These are phyloP conservation scores for Lysandra bellargus DNA, from an alignment of 2,888 invertebrate genomes.

Conservation along the genomic window DNA sequence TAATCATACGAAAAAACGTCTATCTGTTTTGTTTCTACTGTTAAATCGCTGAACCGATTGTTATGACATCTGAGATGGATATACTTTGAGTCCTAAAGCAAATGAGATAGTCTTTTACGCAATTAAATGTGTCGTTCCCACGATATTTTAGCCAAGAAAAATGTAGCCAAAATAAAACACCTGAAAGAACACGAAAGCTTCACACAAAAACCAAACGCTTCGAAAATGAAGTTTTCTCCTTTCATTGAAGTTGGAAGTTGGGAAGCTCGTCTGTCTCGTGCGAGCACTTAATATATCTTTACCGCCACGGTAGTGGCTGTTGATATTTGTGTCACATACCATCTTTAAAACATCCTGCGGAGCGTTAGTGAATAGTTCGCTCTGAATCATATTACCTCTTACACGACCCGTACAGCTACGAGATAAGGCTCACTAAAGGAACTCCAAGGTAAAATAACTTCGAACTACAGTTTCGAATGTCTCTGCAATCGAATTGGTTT, in stretches of 20 bases:
- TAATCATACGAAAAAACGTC: no score
- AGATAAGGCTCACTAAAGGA: not conserved
- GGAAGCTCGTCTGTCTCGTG: conserved; percentile 6
- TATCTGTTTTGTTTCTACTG: no score
- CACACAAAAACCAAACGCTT: not conserved
- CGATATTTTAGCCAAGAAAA: not conserved
- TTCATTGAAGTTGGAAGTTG: conserved; percentile 27
- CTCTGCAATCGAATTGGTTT: conserved; percentile 13
- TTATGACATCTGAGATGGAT: not conserved
- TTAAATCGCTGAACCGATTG: no score
- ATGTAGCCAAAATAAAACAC: not conserved
- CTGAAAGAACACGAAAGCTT: not conserved
- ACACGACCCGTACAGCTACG: not conserved
- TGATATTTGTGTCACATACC: conserved; percentile 13
- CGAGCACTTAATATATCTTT: conserved; percentile 22
- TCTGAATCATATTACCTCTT: not conserved
- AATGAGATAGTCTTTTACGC: not conserved
- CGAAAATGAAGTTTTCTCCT: not conserved
- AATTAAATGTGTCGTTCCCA: not conserved
- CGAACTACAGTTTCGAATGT: not conserved
- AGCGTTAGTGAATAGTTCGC: conserved; percentile 9
- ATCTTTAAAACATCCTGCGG: conserved; percentile 19
- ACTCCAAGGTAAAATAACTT: not conserved
- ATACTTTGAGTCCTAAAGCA: no score
- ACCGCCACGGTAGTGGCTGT: not conserved